These are phyloP conservation scores for Callospermophilus lateralis DNA, from an alignment of 2,113 vertebrate genomes.

Conservation along the genomic window DNA sequence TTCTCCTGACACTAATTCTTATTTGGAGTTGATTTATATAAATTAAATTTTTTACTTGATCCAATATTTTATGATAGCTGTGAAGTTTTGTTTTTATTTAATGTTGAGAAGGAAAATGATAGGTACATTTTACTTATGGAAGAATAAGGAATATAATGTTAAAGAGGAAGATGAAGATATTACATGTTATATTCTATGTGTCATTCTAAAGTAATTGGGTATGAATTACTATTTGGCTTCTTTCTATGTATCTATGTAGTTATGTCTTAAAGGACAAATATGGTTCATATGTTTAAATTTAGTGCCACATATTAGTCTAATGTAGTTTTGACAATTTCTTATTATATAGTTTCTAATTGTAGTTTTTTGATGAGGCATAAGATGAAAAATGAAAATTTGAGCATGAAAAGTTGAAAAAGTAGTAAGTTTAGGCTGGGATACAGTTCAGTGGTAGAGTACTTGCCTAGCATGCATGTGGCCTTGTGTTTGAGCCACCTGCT, in stretches of 20 bases:
- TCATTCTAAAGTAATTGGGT: not conserved
- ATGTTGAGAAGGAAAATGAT: slow-evolving; percentile 37
- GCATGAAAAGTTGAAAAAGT: not conserved
- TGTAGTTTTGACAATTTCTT: slow-evolving; percentile 14
- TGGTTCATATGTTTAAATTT: slow-evolving; percentile 44
- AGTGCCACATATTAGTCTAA: not conserved
- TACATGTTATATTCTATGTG: not conserved
- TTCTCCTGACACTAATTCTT: slow-evolving; percentile 42
- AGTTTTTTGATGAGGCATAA: slow-evolving; percentile 9
- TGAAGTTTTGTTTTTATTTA: slow-evolving; percentile 42
- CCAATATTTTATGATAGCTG: not conserved
- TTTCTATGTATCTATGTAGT: not conserved
- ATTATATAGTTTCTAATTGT: not conserved
- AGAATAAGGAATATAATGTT: not conserved
- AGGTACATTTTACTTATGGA: not conserved
- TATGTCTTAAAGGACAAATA: slow-evolving; percentile 34
- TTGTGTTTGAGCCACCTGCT: too few species aligned
- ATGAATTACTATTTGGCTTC: not conserved
- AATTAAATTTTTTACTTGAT: slow-evolving; percentile 15
- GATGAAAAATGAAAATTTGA: slow-evolving; percentile 20
- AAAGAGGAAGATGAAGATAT: not conserved
- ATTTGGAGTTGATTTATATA: slow-evolving; percentile 6
- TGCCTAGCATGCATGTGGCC: too few species aligned
- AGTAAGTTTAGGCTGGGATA: not conserved
- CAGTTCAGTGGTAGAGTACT: too few species aligned